These are phyloP conservation scores for Linnaemya tessellans DNA, from an alignment of 2,888 invertebrate species.

Conservation along the genomic window DNA sequence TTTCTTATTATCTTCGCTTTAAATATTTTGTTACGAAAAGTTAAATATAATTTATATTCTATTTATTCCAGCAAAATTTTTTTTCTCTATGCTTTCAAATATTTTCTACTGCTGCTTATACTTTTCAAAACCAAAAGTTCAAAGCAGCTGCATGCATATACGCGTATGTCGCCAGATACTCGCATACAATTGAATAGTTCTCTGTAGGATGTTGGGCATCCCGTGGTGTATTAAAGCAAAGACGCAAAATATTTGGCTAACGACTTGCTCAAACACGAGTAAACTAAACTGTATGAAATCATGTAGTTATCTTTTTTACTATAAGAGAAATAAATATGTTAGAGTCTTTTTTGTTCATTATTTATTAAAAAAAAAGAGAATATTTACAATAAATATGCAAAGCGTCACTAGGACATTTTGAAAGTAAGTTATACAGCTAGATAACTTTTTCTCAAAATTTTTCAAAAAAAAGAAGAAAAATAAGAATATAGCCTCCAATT, in stretches of 20 bases:
- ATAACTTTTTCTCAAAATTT: too few species aligned
- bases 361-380: neutral
- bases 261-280: slow-evolving; percentile 1
- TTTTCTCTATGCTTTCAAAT: slow-evolving; percentile 12
- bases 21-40: slow-evolving; percentile 17
- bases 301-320: slow-evolving; percentile 22
- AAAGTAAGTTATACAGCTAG: too few species aligned
- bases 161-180: slow-evolving; percentile 21
- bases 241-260: slow-evolving; percentile 50
- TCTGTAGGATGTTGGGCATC: slow-evolving; percentile 62
- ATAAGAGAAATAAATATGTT: slow-evolving; percentile 4
- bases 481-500: too few species aligned
- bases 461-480: too few species aligned
- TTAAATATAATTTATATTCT: slow-evolving; percentile 5
- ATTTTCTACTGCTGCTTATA: neutral
- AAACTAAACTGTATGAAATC: slow-evolving; percentile 21
- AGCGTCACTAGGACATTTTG: too few species aligned
- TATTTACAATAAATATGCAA: too few species aligned
- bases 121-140: slow-evolving; percentile 40
- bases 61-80: slow-evolving; percentile 30
- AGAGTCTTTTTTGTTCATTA: too few species aligned
- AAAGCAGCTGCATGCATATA: slow-evolving; percentile 54
- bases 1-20: neutral
- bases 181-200: slow-evolving; percentile 56
- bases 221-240: slow-evolving; percentile 57